Evolutionary conservation across 2,888 invertebrate genomes (phyloP), one percentile per base, ranked within the genome.

Genomic region (Epistrophe grossulariae): DNA sequence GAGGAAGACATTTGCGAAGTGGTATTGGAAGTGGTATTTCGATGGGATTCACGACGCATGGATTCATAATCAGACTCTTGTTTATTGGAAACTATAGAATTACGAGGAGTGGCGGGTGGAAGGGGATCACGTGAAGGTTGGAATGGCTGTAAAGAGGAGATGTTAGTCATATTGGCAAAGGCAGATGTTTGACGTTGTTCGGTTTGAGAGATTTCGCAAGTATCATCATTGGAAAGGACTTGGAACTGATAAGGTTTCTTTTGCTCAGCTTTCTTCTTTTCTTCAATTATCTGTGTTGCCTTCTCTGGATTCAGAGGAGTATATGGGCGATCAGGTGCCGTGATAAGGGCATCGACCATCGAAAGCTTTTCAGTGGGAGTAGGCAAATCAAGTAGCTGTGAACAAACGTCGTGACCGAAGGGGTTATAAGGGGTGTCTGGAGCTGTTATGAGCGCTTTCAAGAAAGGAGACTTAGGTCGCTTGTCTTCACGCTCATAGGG

Each of bases 401-500:
- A 92, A 76, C 92, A 92, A 1, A 93, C 93, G 70, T 93, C 93
- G 19, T 93, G 91, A 35, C 94, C 94, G 35, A 95, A 93, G 59
- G 91, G 91, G 7, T 90, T 90, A 52, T 92, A 93, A 0, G 95
- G 95, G 13, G 95, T 95, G 57, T 95, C 94, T 0, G 96, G 95
- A 7, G 95, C 96, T 28, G 95, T 95, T 19, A 95, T 95, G 71
- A 96, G 92, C 15, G 96, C 96, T 74, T 94, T 94, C 11, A 95
- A 94, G 90, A 96, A 94, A 13, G 95, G 95, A 64, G 96, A 95
- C 55, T 94, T 93, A 45, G 94, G 93, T 71, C 93, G 90, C 76
- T 89, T 91, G 76, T 93, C 93, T 59, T 93, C 93, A 1, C 92
- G 91, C 66, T 93, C 90, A 90, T 94, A 94, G 35, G 94, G 94